Base-by-base conservation (phyloP, 2,797 vertebrate species). In the Schizopygopsis malacanthus region DNA sequence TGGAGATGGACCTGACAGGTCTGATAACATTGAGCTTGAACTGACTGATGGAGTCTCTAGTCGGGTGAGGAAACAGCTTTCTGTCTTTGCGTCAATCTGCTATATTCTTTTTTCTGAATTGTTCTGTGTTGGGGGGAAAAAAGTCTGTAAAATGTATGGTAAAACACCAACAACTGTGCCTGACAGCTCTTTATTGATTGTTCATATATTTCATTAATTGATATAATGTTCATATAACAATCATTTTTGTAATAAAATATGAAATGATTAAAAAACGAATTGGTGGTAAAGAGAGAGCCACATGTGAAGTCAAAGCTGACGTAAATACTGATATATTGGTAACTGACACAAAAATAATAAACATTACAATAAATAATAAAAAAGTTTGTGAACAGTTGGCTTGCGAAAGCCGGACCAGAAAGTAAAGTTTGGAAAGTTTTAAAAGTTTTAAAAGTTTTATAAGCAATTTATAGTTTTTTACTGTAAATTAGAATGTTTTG, bases 11-110 rank as follows among this genome's bases (percentile, higher is more conserved):
- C 39, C 33, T 15, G 43, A 73, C 11, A 89, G 89, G 3, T 41
- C 67, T 10, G 82, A 87, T 1, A 90, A 91, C 77, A 69, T 82
- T 45, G 91, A 85, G 45, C 72, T 93, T 56, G 91, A 94, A 86
- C 83, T 90, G 87, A 92, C 81, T 0, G 87, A 83, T 25, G 41
- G 45, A 33, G 73, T 45, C n/a, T 59, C 2, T 0, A 7, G 12
- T 33, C 88, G 90, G 91, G 92, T 93, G 79, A 91, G 90, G 28
- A 45, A 67, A 33, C 18, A 18, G 10, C 45, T 45, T 20, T 37
- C 22, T 25, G 70, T 87, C 20, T 87, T 81, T 80, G 33, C 33
- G 33, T 47, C 25, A 77, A 43, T 56, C 15, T 59, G n/a, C 22
- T 37, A 41, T 33, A n/a, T n/a, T n/a, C n/a, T n/a, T n/a, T n/a